Conservation (phyloP, 2,888 invertebrate species). For the Epistrophe grossulariae region DNA sequence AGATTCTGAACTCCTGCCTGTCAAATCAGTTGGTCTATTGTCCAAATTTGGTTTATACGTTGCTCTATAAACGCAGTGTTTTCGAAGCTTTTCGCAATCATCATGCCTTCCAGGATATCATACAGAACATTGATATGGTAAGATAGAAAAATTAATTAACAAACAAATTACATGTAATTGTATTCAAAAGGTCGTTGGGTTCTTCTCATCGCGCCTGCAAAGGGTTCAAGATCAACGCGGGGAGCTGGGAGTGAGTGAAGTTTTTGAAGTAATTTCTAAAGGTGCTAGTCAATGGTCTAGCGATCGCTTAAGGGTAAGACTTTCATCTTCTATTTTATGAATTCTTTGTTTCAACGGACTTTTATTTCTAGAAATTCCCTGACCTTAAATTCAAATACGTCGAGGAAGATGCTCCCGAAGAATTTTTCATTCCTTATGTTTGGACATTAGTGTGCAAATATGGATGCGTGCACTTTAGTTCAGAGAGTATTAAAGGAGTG, state of each 20-base stretch:
- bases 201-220: conserved; percentile 86
- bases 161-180: conserved; percentile 5
- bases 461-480: conserved; percentile 84
- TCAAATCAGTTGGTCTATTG: conserved; percentile 94
- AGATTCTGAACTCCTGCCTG: conserved; percentile 98
- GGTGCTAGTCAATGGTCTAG: conserved; percentile 97
- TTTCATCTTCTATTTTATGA: neutral
- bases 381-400: conserved; percentile 99
- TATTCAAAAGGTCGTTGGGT: conserved; percentile 86
- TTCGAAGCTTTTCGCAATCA: conserved; percentile 95
- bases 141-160: conserved; percentile 78
- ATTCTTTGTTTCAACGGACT: neutral
- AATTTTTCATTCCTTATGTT: conserved; percentile 99
- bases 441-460: conserved; percentile 94
- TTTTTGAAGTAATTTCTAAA: conserved; percentile 94
- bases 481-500: conserved; percentile 83
- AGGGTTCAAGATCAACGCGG: conserved; percentile 87
- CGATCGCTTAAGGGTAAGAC: conserved; percentile 93
- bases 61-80: conserved; percentile 95
- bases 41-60: conserved; percentile 96
- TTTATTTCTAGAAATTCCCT: conserved; percentile 94
- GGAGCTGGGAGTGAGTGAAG: conserved; percentile 93
- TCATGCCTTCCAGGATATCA: conserved; percentile 95
- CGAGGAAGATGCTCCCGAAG: conserved; percentile 99
- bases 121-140: conserved; percentile 97